Base-by-base conservation (phyloP, 2,113 vertebrate genomes). In the Rutilus rutilus region DNA sequence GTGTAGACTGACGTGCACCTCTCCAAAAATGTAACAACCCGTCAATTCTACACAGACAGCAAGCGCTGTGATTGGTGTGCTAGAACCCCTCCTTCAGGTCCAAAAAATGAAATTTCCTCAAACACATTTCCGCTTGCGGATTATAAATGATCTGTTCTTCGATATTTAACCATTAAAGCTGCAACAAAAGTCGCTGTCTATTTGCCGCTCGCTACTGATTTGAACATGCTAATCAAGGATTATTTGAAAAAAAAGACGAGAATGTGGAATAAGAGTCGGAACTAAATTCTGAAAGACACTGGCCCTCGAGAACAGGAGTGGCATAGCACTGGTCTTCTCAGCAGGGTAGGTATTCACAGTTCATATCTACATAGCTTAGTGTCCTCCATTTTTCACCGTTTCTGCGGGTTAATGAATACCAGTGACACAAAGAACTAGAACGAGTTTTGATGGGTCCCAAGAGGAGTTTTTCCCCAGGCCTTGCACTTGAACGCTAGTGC, bases 401-500 rank as follows among this genome's bases (percentile, higher is more conserved):
- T 77, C 75, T 30, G 5, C 0, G 17, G n/a, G 45, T 54, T 77
- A 77, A 77, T 77, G 50, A 77, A 77, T 52, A 52, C 50, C 15
- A 30, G n/a, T 21, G 75, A 77, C 50, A 57, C 45, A 77, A 19
- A 33, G 47, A 54, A 30, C 45, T n/a, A 77, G 50, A 54, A 27
- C 25, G n/a, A 54, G 75, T 77, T 77, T 54, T 54, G 36, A 88
- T 82, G 45, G 69, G 47, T 69, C 80, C 80, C 80, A 33, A 65
- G 80, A 23, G 64, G 52, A 60, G 54, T 75, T 74, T 76, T 71
- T 82, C 36, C 78, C 65, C 54, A 36, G 39, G 62, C 74, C 36
- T 23, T 19, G 27, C 57, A 71, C 60, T 76, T 87, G 36, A 86
- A 67, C 50, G 21, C 80, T 39, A 74, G 78, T 73, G 23, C 74